Evolutionary conservation across 2,888 invertebrate species (phyloP).

Genomic region (Aphrophora alni): DNA sequence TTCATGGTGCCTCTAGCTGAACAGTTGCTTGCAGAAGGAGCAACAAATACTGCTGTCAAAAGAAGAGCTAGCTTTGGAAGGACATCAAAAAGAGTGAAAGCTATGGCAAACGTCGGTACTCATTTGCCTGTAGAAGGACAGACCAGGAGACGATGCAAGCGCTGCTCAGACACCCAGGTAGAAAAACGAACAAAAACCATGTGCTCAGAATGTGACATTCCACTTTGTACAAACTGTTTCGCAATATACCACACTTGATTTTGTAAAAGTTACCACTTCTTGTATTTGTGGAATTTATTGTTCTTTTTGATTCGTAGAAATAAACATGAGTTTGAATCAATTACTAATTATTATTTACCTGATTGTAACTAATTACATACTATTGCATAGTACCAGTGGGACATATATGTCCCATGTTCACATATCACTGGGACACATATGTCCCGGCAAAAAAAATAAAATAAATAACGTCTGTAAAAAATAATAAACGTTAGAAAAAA

Average conservation of each 20-base stretch:
- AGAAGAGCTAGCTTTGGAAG: constrained; percentile 28
- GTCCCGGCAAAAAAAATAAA: too few relatives aligned
- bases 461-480: too few relatives aligned
- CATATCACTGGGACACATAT: constrained; percentile 15
- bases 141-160: constrained; percentile 36
- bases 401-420: constrained; percentile 22
- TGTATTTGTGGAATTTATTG: constrained; percentile 12
- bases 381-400: constrained; percentile 18
- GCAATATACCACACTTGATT: constrained; percentile 13
- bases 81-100: constrained; percentile 28
- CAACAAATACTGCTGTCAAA: constrained; percentile 18
- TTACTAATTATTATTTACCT: constrained; percentile 14
- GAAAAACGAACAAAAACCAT: constrained; percentile 32
- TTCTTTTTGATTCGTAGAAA: background rate
- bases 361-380: too few relatives aligned
- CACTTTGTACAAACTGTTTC: constrained; percentile 32
- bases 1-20: constrained; percentile 41
- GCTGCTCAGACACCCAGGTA: constrained; percentile 21
- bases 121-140: constrained; percentile 40
- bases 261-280: background rate
- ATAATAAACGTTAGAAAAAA: too few relatives aligned
- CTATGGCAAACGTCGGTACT: constrained; percentile 35
- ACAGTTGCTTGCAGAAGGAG: constrained; percentile 29
- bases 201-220: constrained; percentile 24
- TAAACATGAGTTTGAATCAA: constrained; percentile 3